Evolutionary conservation across 1,140 invertebrate genomes (phyloP).

Genomic region (Aphaenogaster ashmeadi): DNA sequence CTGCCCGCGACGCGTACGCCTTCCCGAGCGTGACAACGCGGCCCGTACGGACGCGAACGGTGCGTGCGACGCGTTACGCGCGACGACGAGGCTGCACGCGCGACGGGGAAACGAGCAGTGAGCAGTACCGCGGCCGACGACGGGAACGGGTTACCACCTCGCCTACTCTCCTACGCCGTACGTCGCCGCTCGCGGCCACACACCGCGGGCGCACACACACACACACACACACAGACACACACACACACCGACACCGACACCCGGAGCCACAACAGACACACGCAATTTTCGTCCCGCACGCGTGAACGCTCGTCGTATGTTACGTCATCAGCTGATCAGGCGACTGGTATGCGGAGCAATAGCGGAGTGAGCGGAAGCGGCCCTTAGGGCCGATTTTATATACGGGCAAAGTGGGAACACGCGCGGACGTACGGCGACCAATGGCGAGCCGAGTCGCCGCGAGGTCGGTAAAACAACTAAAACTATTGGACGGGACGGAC

Average conservation of each 20-base stretch:
- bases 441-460: neutral
- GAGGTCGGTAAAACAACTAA: neutral
- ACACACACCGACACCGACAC: constrained; percentile 72
- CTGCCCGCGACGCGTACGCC: neutral
- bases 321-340: constrained; percentile 85
- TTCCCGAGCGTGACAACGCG: neutral
- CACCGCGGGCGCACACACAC: neutral
- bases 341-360: neutral
- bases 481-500: neutral
- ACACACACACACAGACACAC: constrained; percentile 3
- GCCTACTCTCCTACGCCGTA: neutral
- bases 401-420: neutral
- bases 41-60: neutral
- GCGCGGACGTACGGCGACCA: neutral
- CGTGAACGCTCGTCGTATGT: constrained; percentile 75
- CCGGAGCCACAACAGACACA: constrained; percentile 47
- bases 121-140: constrained; percentile 41
- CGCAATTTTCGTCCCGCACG: constrained; percentile 61
- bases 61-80: neutral
- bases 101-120: neutral
- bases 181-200: neutral
- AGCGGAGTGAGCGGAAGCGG: constrained; percentile 9
- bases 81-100: neutral
- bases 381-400: constrained; percentile 10
- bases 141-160: constrained; percentile 42